These are phyloP conservation scores for Dromococcyx pavoninus DNA, from an alignment of 2,797 vertebrate species.

Conservation along the genomic window DNA sequence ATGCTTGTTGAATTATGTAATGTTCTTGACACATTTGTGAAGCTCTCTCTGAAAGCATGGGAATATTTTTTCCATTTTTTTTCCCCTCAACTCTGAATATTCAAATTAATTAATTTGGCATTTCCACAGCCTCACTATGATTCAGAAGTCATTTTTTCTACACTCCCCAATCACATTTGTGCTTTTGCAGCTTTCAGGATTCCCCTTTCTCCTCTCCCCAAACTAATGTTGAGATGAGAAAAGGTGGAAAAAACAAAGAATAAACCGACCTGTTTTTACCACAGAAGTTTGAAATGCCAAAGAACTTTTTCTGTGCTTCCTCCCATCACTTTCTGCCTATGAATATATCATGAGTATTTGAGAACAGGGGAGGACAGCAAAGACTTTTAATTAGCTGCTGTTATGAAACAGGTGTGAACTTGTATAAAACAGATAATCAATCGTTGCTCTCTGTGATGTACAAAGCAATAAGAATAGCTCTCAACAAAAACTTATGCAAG, in stretches of 20 bases:
- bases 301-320: neutral
- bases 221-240: neutral
- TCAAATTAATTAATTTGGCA: neutral
- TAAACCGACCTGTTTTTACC: neutral
- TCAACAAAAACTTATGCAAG: neutral
- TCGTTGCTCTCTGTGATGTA: neutral
- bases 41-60: neutral
- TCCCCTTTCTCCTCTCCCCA: neutral
- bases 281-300: neutral
- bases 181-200: neutral
- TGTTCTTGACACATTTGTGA: neutral
- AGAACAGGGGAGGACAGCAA: neutral
- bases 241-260: neutral
- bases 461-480: neutral
- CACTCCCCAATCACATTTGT: neutral
- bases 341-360: neutral
- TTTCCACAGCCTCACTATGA: neutral
- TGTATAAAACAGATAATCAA: neutral
- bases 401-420: neutral
- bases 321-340: neutral
- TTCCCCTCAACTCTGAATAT: neutral
- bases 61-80: neutral
- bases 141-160: neutral
- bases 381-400: neutral
- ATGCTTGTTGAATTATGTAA: neutral